These are phyloP conservation scores for Hemaris fuciformis DNA, from an alignment of 2,888 invertebrate species.

Conservation along the genomic window DNA sequence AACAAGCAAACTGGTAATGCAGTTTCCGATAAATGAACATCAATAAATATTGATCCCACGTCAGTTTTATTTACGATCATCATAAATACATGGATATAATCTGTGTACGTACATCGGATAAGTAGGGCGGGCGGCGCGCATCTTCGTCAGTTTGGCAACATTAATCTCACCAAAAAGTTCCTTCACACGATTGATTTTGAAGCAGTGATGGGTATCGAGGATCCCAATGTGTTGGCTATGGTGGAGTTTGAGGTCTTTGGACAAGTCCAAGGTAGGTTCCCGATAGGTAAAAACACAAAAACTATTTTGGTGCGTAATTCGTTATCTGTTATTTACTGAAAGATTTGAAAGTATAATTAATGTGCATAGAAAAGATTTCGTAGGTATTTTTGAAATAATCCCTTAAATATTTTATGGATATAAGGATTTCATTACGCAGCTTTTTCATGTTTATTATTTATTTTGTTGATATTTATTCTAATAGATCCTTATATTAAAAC, in stretches of 20 bases:
- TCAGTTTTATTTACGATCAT: conserved; percentile 19
- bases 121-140: conserved; percentile 41
- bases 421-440: not conserved
- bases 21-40: too few species aligned
- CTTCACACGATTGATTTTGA: conserved; percentile 15
- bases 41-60: not conserved
- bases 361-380: not conserved
- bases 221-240: conserved; percentile 85
- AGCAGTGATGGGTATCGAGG: conserved; percentile 79
- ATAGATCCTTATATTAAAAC: not conserved
- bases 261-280: conserved; percentile 89
- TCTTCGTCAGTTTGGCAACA: conserved; percentile 55
- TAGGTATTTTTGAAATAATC: not conserved
- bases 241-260: conserved; percentile 96
- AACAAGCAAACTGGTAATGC: too few species aligned
- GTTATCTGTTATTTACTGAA: not conserved
- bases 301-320: not conserved
- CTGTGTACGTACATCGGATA: conserved; percentile 18
- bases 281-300: not conserved
- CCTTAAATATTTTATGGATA: not conserved
- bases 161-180: conserved; percentile 15
- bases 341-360: not conserved
- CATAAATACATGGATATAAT: conserved; percentile 22
- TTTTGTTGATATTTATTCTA: not conserved
- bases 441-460: not conserved